These are phyloP conservation scores for Drosophila mettleri DNA, from an alignment of 2,888 invertebrate species.

Conservation along the genomic window DNA sequence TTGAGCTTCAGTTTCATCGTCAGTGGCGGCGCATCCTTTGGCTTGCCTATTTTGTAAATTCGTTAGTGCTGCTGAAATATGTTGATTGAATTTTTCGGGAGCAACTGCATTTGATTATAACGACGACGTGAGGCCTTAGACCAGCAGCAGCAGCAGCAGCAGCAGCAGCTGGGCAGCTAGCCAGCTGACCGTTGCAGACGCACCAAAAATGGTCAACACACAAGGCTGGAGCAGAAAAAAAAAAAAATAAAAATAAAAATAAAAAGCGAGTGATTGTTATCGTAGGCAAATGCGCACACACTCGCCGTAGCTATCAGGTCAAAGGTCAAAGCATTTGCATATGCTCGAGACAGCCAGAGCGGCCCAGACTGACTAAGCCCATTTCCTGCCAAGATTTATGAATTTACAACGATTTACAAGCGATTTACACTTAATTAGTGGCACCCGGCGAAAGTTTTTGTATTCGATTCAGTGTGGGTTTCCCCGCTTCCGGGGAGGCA, in stretches of 20 bases:
- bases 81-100: slow-evolving; percentile 82
- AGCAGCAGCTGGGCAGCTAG: slow-evolving; percentile 21
- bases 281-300: slow-evolving; percentile 42
- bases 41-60: slow-evolving; percentile 82
- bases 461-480: slow-evolving; percentile 50
- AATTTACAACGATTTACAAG: slow-evolving; percentile 72
- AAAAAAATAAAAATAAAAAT: too few species aligned
- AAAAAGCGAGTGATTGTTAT: slow-evolving; percentile 54
- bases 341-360: slow-evolving; percentile 2
- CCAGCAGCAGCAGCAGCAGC: slow-evolving; percentile 18
- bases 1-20: slow-evolving; percentile 16
- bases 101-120: slow-evolving; percentile 81
- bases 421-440: slow-evolving; percentile 79
- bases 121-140: slow-evolving; percentile 36
- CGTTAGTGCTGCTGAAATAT: slow-evolving; percentile 82
- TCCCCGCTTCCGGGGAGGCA: slow-evolving; percentile 39
- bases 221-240: slow-evolving; percentile 5
- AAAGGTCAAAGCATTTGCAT: slow-evolving; percentile 61
- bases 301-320: slow-evolving; percentile 38
- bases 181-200: slow-evolving; percentile 57
- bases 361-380: slow-evolving; percentile 1
- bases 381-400: slow-evolving; percentile 67
- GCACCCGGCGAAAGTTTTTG: slow-evolving; percentile 65
- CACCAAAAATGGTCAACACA: slow-evolving; percentile 66
- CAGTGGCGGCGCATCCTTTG: slow-evolving; percentile 74